Percentiles rank a stretch among this genome's conserved stretches.
Conservation (phyloP, 2,797 vertebrate genomes). For the Euthynnus affinis region DNA sequence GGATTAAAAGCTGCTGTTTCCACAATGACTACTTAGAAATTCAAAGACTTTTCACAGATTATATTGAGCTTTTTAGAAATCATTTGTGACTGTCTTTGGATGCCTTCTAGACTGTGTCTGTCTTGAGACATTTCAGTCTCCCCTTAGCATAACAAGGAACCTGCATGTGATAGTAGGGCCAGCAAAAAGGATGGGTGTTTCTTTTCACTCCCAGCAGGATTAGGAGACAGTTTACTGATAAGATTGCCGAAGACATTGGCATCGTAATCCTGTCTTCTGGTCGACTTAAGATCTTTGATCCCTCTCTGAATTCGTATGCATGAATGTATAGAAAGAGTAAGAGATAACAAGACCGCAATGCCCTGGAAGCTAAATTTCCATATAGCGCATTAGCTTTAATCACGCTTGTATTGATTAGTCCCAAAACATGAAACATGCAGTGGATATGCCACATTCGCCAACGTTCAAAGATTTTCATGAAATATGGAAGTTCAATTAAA, state of each 20-base stretch:
- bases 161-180: slow-evolving; percentile 36
- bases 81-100: slow-evolving; percentile 47
- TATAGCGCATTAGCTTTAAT: slow-evolving; percentile 58
- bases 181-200: slow-evolving; percentile 17
- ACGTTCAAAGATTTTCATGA: slow-evolving; percentile 49
- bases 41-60: slow-evolving; percentile 23
- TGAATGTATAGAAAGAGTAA: slow-evolving; percentile 50
- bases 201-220: slow-evolving; percentile 53
- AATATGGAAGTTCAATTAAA: slow-evolving; percentile 64
- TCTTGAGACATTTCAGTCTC: slow-evolving; percentile 48
- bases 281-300: slow-evolving; percentile 68
- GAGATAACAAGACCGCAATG: slow-evolving; percentile 58
- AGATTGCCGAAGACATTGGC: slow-evolving; percentile 52
- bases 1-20: slow-evolving; percentile 16
- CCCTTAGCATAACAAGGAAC: slow-evolving; percentile 40
- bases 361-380: slow-evolving; percentile 56
- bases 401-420: slow-evolving; percentile 63
- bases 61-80: slow-evolving; percentile 53
- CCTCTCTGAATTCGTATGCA: slow-evolving; percentile 57
- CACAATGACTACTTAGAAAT: too few species aligned
- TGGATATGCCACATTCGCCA: slow-evolving; percentile 35
- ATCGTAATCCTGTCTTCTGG: slow-evolving; percentile 68
- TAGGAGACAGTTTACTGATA: slow-evolving; percentile 70
- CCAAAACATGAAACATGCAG: slow-evolving; percentile 68
- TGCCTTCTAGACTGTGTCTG: slow-evolving; percentile 32